These are phyloP conservation scores for Leucozona laternaria DNA, from an alignment of 2,888 invertebrate genomes.

Conservation along the genomic window DNA sequence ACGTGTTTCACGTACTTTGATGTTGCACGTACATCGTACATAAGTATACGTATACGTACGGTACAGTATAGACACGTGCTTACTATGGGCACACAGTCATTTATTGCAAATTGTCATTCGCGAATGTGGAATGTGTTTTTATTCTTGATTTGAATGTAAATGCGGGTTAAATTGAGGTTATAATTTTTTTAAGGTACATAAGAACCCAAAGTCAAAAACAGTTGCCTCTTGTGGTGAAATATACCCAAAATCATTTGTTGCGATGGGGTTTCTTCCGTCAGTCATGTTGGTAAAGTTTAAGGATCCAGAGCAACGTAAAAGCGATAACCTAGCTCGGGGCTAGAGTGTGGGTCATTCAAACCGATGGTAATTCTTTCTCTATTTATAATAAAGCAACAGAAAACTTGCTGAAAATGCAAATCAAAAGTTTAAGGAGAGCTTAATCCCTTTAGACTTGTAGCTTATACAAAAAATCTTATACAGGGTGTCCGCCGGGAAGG, in stretches of 20 bases:
- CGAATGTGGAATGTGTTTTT: slow-evolving; percentile 14
- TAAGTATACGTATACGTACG: neutral
- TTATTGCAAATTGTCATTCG: slow-evolving; percentile 59
- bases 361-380: too few species aligned
- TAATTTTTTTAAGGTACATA: slow-evolving; percentile 3
- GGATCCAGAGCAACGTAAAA: neutral
- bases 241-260: neutral
- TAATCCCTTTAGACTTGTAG: neutral
- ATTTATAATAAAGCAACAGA: too few species aligned
- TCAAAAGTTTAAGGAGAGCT: too few species aligned
- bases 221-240: neutral
- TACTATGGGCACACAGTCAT: slow-evolving; percentile 53
- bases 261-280: neutral
- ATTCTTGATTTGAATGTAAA: slow-evolving; percentile 47
- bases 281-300: neutral
- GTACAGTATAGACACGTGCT: slow-evolving; percentile 35
- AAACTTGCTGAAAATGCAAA: too few species aligned
- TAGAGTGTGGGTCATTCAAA: neutral
- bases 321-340: neutral
- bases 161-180: slow-evolving; percentile 43
- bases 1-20: slow-evolving; percentile 45
- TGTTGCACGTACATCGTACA: slow-evolving; percentile 40
- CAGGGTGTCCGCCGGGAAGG: too few species aligned
- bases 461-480: neutral
- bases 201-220: neutral